These are phyloP conservation scores for Temnopleurus reevesii DNA, from an alignment of 53 echinoderm and acorn worm species.

Conservation along the genomic window DNA sequence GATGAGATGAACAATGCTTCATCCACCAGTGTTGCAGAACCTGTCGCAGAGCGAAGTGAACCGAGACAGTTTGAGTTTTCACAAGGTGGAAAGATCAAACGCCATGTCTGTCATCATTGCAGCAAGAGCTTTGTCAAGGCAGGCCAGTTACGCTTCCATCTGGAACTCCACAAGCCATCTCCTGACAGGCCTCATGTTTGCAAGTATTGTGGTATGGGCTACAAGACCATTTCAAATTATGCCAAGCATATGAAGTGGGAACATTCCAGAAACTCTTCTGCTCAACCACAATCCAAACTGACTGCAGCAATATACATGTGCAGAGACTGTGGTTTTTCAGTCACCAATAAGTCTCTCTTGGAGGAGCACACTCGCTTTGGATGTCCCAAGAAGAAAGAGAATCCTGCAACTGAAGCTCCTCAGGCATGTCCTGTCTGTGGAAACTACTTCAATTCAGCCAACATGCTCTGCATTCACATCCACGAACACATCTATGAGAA, in stretches of 20 bases:
- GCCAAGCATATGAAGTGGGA: constrained; percentile 54
- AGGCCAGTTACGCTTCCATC: constrained; percentile 16
- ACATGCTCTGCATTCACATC: constrained; percentile 40
- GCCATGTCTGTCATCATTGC: constrained; percentile 15
- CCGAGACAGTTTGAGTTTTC: not conserved
- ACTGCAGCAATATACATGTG: constrained; percentile 54
- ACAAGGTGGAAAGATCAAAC: not conserved
- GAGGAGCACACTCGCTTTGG: constrained; percentile 34
- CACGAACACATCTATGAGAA: constrained; percentile 44
- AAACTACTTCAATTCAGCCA: constrained; percentile 25
- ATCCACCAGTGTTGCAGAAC: not conserved
- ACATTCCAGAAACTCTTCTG: not conserved
- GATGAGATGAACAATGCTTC: not conserved
- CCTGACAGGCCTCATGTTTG: constrained; percentile 49
- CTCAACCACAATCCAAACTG: not conserved
- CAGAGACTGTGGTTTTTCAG: constrained; percentile 44
- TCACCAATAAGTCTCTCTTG: constrained; percentile 52
- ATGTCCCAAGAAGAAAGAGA: constrained; percentile 40
- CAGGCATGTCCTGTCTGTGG: constrained; percentile 47
- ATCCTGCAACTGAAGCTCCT: constrained; percentile 8
- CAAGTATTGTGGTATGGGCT: constrained; percentile 38
- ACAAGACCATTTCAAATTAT: constrained; percentile 44
- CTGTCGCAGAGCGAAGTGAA: not conserved
- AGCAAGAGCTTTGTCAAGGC: constrained; percentile 35
- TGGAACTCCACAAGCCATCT: constrained; percentile 50